Evolutionary conservation across 1,140 invertebrate genomes (phyloP).

Genomic region (Heterodera schachtii): DNA sequence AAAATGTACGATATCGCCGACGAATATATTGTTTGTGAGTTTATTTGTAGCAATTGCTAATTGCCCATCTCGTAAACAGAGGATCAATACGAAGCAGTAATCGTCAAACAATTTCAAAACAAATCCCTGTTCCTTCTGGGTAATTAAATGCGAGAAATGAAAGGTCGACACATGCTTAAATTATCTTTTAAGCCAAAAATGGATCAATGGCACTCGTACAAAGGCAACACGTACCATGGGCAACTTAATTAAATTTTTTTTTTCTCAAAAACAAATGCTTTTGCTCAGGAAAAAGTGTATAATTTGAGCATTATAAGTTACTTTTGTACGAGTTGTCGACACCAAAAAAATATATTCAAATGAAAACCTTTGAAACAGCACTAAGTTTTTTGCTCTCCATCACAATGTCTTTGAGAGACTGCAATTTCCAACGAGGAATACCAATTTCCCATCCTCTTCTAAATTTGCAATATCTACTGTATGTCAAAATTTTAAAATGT

Average conservation of each 20-base stretch:
- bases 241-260: too few relatives aligned
- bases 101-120: not conserved
- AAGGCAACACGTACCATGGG: too few relatives aligned
- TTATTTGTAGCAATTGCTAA: not conserved
- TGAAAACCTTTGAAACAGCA: not conserved
- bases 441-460: not conserved
- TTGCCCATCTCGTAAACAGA: not conserved
- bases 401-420: not conserved
- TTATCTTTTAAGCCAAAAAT: too few relatives aligned
- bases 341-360: not conserved
- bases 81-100: not conserved
- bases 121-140: not conserved
- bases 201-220: too few relatives aligned
- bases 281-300: too few relatives aligned
- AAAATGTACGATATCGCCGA: not conserved
- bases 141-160: not conserved
- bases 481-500: not conserved
- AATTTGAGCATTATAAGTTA: too few relatives aligned
- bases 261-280: too few relatives aligned
- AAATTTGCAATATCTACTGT: not conserved
- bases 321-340: too few relatives aligned
- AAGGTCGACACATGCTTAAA: not conserved
- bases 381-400: not conserved
- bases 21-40: not conserved
- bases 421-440: not conserved